Evolutionary conservation across 1,140 invertebrate species (phyloP).

Genomic region (Calosoma granatense): DNA sequence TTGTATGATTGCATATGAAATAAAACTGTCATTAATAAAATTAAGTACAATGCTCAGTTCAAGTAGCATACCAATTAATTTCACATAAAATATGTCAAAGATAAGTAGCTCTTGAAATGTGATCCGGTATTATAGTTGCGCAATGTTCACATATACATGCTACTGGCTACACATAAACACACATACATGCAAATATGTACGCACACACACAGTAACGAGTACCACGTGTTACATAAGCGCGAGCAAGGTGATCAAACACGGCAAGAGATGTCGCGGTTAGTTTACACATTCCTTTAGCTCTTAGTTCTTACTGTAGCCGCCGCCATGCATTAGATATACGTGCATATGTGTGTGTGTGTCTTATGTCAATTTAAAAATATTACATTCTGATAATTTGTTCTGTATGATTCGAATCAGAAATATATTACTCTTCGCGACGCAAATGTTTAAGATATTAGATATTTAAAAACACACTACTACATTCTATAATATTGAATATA

Average conservation of each 20-base stretch:
- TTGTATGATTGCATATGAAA: not conserved
- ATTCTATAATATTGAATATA: no score
- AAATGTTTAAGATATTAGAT: no score
- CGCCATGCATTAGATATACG: no score
- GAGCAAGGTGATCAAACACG: not conserved
- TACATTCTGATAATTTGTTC: no score
- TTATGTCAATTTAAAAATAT: no score
- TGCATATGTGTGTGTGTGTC: no score
- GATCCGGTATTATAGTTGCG: slow-evolving; percentile 2
- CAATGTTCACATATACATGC: not conserved
- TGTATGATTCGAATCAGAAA: no score
- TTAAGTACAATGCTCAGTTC: not conserved
- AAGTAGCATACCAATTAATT: slow-evolving; percentile 1
- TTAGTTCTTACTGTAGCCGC: no score
- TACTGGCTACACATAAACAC: not conserved
- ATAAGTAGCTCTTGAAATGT: slow-evolving; percentile 6
- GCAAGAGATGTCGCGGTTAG: not conserved
- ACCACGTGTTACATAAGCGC: not conserved
- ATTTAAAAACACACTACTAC: no score
- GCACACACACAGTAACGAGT: not conserved
- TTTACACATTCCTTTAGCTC: not conserved
- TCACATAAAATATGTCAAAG: slow-evolving; percentile 9
- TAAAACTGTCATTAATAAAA: slow-evolving; percentile 2
- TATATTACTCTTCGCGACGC: no score
- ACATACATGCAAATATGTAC: not conserved